phyloP scores from a whole-genome alignment of 2,888 invertebrate genomes.

The Chouioia cunea region DNA sequence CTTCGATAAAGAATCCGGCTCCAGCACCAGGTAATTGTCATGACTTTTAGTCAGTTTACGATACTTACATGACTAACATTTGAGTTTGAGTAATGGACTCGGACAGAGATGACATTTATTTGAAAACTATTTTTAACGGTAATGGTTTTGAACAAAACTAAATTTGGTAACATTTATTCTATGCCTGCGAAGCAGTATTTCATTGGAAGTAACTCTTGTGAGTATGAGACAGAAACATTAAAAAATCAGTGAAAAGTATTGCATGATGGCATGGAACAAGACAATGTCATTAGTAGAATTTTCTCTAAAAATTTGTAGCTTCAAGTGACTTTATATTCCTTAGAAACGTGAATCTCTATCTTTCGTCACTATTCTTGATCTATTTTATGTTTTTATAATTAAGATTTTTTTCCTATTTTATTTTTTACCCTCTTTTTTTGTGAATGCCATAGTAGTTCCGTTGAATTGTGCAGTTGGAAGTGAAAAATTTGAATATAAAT shows the following conservation, averaged over 20 bases:
- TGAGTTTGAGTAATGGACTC: too few relatives aligned
- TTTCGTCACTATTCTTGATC: constrained; percentile 19
- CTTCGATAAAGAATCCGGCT: constrained; percentile 65
- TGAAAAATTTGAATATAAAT: background rate
- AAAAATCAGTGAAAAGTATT: constrained; percentile 52
- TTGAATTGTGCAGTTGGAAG: constrained; percentile 15
- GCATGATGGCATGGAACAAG: constrained; percentile 59
- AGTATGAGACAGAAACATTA: constrained; percentile 57
- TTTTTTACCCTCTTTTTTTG: constrained; percentile 19
- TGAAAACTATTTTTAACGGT: constrained; percentile 11
- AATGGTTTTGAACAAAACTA: constrained; percentile 33
- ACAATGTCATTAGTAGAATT: constrained; percentile 20
- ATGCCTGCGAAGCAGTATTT: constrained; percentile 66
- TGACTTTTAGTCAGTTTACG: constrained; percentile 3
- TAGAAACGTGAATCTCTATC: constrained; percentile 15
- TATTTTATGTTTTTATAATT: constrained; percentile 1
- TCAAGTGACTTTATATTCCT: constrained; percentile 19
- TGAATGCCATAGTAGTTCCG: constrained; percentile 23
- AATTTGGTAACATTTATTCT: constrained; percentile 46
- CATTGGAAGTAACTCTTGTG: constrained; percentile 68
- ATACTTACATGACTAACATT: too few relatives aligned
- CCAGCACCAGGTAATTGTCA: constrained; percentile 67
- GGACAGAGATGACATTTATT: background rate
- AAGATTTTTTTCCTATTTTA: constrained; percentile 1
- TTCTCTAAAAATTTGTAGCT: constrained; percentile 35